phyloP scores from a whole-genome alignment of 2,797 vertebrate species.

The Anguilla marmorata region DNA sequence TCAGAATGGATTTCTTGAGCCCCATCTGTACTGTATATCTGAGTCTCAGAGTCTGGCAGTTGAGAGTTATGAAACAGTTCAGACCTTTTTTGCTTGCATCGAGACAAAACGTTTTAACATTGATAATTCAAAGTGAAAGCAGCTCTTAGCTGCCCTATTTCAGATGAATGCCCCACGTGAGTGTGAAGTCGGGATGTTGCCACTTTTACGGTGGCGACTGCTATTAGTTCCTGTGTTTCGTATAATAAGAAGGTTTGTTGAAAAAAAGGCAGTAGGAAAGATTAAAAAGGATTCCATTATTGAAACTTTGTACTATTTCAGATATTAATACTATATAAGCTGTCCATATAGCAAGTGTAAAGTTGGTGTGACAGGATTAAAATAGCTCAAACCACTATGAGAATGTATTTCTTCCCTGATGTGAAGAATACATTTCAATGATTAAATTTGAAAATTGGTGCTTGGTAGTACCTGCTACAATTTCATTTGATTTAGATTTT shows the following conservation, averaged over 20 bases:
- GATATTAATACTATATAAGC: not conserved
- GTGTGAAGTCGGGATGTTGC: not conserved
- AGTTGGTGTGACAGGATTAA: not conserved
- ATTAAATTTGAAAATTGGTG: not conserved
- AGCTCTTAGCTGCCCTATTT: not conserved
- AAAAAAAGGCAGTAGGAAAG: not conserved
- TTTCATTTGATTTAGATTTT: no score
- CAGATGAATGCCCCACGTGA: not conserved
- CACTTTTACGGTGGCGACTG: not conserved
- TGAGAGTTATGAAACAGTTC: not conserved
- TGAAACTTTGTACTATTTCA: not conserved
- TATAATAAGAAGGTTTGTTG: not conserved
- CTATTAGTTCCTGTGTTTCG: not conserved
- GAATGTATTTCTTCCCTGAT: not conserved
- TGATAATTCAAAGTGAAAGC: not conserved
- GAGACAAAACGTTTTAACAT: not conserved
- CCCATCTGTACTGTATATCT: not conserved
- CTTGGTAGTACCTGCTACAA: not conserved
- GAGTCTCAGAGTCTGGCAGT: not conserved
- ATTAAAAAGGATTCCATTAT: not conserved
- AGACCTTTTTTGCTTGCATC: not conserved
- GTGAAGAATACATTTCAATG: not conserved
- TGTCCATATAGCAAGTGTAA: not conserved
- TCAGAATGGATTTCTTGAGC: not conserved
- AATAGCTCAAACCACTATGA: not conserved